phyloP scores from a whole-genome alignment of 2,113 vertebrate species.

The Synchiropus splendidus region DNA sequence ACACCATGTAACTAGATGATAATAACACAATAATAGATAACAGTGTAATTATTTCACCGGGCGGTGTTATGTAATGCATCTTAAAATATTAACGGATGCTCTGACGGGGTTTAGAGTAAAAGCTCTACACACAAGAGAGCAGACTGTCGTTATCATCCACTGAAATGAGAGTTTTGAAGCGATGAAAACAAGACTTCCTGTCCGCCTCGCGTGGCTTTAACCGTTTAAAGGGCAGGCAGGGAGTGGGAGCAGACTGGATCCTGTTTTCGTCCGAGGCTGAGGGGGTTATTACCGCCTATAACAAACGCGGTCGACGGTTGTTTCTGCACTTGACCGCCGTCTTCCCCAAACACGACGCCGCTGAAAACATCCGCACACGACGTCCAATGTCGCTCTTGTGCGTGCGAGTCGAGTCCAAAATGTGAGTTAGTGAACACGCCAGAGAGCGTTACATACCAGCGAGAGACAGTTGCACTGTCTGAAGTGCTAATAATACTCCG shows the following conservation, averaged over 20 bases:
- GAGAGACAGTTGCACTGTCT: conserved; percentile 62
- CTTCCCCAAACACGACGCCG: conserved; percentile 6
- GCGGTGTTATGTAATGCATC: too few species aligned
- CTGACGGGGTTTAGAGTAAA: too few species aligned
- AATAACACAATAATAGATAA: too few species aligned
- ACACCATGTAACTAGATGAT: too few species aligned
- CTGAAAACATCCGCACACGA: not conserved
- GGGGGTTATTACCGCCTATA: conserved; percentile 46
- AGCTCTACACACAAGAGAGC: too few species aligned
- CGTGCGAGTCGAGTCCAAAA: conserved; percentile 18
- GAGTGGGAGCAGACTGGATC: conserved; percentile 44
- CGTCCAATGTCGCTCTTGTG: not conserved
- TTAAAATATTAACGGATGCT: too few species aligned
- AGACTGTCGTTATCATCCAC: not conserved
- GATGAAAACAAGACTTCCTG: conserved; percentile 10
- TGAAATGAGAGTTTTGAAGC: conserved; percentile 4
- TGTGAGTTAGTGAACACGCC: conserved; percentile 36
- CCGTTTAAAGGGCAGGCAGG: conserved; percentile 53
- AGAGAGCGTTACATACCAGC: conserved; percentile 70
- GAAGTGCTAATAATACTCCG: conserved; percentile 69
- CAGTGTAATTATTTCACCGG: too few species aligned
- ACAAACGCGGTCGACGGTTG: conserved; percentile 31
- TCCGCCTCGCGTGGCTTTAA: conserved; percentile 11
- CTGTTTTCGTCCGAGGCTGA: conserved; percentile 54
- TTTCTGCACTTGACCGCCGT: conserved; percentile 53